These are phyloP conservation scores for Calosoma granatense DNA, from an alignment of 1,140 invertebrate genomes.

Conservation along the genomic window DNA sequence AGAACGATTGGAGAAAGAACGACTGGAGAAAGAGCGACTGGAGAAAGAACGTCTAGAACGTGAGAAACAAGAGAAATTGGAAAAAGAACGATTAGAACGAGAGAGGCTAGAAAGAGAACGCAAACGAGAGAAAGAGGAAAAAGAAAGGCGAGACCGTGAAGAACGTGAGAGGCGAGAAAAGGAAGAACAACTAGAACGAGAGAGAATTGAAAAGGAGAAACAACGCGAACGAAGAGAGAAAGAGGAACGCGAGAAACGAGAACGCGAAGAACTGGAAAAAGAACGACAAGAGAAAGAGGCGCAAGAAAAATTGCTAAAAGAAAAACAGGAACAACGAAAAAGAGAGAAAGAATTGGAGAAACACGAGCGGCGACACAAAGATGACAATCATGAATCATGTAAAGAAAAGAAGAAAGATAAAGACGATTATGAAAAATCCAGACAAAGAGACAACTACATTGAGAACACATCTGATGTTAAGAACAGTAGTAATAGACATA, in stretches of 20 bases:
- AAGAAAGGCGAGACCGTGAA: constrained; percentile 26
- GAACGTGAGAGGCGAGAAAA: constrained; percentile 26
- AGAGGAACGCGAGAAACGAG: constrained; percentile 26
- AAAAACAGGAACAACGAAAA: constrained; percentile 26
- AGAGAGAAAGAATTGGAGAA: constrained; percentile 25
- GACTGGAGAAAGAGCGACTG: constrained; percentile 33
- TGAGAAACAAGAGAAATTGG: constrained; percentile 23
- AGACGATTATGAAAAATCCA: constrained; percentile 15
- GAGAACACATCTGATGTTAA: constrained; percentile 25
- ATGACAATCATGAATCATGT: constrained; percentile 15
- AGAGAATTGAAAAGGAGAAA: constrained; percentile 21
- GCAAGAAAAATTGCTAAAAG: constrained; percentile 22
- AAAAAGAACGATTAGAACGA: constrained; percentile 6
- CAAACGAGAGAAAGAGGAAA: constrained; percentile 19
- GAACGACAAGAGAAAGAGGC: constrained; percentile 27
- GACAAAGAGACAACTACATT: constrained; percentile 13
- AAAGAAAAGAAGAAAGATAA: constrained; percentile 21
- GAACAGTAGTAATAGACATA: constrained; percentile 27
- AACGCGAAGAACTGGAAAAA: constrained; percentile 26
- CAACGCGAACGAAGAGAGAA: constrained; percentile 26
- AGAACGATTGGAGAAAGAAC: constrained; percentile 37
- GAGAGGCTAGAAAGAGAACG: constrained; percentile 19
- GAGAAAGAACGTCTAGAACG: constrained; percentile 32
- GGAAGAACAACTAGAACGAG: constrained; percentile 17
- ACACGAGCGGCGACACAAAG: constrained; percentile 21